Percentiles rank a stretch among this genome's conserved stretches.
These are phyloP conservation scores for Falco peregrinus DNA, from an alignment of 2,797 vertebrate species.

Conservation along the genomic window DNA sequence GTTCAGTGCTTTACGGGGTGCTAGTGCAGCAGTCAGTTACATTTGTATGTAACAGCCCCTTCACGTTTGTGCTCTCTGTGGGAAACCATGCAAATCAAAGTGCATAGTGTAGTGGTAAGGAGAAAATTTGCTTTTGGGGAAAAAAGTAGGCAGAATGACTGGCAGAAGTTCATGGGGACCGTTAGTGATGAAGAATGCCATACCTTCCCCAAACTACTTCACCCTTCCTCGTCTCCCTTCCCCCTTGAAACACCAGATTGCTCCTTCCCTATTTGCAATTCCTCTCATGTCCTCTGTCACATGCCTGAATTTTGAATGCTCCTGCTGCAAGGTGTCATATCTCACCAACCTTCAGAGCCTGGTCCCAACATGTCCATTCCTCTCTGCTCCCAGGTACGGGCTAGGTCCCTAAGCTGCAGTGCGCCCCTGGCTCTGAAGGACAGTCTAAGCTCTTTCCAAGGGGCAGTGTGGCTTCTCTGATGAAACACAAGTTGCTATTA, in stretches of 20 bases:
- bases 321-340: neutral
- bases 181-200: rapidly evolving
- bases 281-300: neutral
- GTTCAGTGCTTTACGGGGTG: neutral
- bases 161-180: neutral
- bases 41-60: neutral
- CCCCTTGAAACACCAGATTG: neutral
- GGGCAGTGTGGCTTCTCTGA: neutral
- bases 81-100: neutral
- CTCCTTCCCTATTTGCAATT: neutral
- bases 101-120: neutral
- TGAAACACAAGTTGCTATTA: neutral
- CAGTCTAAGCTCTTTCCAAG: neutral
- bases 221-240: neutral
- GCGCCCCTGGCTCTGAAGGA: neutral
- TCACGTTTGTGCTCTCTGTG: neutral
- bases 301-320: neutral
- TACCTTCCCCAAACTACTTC: neutral
- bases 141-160: neutral
- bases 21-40: neutral
- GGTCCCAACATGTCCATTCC: neutral
- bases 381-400: neutral
- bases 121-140: neutral
- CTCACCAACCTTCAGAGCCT: neutral
- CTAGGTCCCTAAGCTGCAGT: neutral